Percentiles rank a stretch among this genome's conserved stretches.
These are phyloP conservation scores for Cirrhinus molitorella DNA, from an alignment of 2,797 vertebrate genomes.

Conservation along the genomic window DNA sequence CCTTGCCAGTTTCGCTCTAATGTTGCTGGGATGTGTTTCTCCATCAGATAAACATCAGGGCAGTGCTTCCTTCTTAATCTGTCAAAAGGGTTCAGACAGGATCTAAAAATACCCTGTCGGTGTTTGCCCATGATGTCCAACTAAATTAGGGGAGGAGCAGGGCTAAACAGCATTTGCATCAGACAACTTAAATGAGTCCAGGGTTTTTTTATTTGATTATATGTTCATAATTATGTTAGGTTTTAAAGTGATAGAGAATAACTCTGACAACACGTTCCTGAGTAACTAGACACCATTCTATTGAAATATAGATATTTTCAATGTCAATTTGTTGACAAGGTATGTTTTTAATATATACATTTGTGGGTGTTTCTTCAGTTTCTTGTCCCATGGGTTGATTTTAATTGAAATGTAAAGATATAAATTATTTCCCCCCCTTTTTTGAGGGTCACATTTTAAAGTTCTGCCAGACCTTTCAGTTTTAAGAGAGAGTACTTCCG, in stretches of 20 bases:
- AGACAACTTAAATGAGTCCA: conserved; percentile 56
- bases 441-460: background rate
- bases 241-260: conserved; percentile 44
- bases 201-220: conserved; percentile 59
- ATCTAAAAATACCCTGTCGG: conserved; percentile 41
- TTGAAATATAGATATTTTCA: background rate
- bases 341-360: too few relatives aligned
- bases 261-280: conserved; percentile 41
- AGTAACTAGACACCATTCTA: conserved; percentile 35
- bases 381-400: background rate
- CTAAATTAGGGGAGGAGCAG: conserved; percentile 53
- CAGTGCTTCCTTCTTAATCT: conserved; percentile 29
- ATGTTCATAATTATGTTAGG: conserved; percentile 56
- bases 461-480: too few relatives aligned
- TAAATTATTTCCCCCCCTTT: background rate
- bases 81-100: conserved; percentile 36
- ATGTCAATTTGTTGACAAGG: background rate
- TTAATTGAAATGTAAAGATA: background rate
- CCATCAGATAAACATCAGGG: conserved; percentile 28
- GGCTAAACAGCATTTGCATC: conserved; percentile 23
- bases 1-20: conserved; percentile 14
- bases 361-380: background rate
- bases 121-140: conserved; percentile 33
- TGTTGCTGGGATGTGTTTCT: conserved; percentile 7
- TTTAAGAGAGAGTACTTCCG: too few relatives aligned